These are phyloP conservation scores for Cephus pulcher DNA, from an alignment of 2,888 invertebrate genomes.

Conservation along the genomic window DNA sequence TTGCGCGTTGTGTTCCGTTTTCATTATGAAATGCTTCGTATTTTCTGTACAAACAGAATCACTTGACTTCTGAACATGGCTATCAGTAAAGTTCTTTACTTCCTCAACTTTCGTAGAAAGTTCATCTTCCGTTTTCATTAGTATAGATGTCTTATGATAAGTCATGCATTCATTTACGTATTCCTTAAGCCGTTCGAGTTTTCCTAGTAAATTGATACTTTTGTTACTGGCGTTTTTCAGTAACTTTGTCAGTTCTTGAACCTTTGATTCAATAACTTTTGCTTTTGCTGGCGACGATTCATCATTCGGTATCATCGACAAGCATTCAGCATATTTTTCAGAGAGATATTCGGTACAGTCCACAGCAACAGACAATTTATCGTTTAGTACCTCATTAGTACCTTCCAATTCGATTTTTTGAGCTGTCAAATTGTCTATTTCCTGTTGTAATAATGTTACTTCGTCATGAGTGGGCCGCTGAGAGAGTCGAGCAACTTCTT, in stretches of 20 bases:
- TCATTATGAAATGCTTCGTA: not conserved
- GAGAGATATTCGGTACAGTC: not conserved
- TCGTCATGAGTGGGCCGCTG: not conserved
- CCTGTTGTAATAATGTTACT: constrained; percentile 11
- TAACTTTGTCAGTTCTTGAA: constrained; percentile 8
- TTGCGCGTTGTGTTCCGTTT: not conserved
- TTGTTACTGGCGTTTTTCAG: not conserved
- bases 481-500: not conserved
- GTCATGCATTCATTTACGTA: not conserved
- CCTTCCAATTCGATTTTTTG: constrained; percentile 20
- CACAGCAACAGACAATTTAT: not conserved
- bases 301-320: not conserved
- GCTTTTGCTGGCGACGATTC: not conserved
- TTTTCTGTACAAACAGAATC: not conserved
- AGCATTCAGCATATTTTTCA: not conserved
- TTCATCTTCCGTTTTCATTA: not conserved
- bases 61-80: not conserved
- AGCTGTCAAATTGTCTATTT: constrained; percentile 10
- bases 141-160: not conserved
- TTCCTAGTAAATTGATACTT: not conserved
- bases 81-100: not conserved
- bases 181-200: not conserved
- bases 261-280: constrained; percentile 1
- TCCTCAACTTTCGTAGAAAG: not conserved
- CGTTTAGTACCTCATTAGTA: not conserved